These are phyloP conservation scores for Brachypteracias leptosomus DNA, from an alignment of 2,113 vertebrate species.

Conservation along the genomic window DNA sequence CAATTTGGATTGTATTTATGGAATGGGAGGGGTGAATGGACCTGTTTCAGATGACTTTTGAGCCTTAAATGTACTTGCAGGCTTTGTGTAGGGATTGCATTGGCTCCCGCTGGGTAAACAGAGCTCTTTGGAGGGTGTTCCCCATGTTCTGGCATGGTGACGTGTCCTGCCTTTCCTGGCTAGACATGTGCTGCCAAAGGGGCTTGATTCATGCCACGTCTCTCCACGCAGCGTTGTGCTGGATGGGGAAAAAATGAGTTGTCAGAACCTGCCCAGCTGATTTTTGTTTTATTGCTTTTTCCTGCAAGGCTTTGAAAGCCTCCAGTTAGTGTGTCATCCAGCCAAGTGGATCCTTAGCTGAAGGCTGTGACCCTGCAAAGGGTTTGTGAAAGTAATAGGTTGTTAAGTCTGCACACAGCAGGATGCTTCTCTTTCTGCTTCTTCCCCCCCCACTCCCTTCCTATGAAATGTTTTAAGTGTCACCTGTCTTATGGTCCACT, in stretches of 20 bases:
- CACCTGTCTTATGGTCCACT: background rate
- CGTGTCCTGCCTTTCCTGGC: background rate
- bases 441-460: fast-evolving
- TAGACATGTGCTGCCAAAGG: background rate
- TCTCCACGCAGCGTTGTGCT: background rate
- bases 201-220: background rate
- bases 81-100: background rate
- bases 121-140: background rate
- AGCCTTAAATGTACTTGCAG: background rate
- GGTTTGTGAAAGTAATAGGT: background rate
- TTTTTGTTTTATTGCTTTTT: background rate
- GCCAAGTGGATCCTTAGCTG: background rate
- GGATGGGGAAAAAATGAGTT: background rate
- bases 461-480: background rate
- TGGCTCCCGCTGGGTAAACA: background rate
- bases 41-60: conserved; percentile 1
- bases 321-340: background rate
- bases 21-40: background rate
- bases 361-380: background rate
- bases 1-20: conserved; percentile 2
- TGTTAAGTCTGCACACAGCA: background rate
- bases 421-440: background rate
- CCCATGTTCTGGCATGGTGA: background rate
- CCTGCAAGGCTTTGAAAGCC: background rate
- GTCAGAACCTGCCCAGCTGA: background rate